Evolutionary conservation across 1,140 invertebrate species (phyloP).

Genomic region (Camponotus pennsylvanicus): DNA sequence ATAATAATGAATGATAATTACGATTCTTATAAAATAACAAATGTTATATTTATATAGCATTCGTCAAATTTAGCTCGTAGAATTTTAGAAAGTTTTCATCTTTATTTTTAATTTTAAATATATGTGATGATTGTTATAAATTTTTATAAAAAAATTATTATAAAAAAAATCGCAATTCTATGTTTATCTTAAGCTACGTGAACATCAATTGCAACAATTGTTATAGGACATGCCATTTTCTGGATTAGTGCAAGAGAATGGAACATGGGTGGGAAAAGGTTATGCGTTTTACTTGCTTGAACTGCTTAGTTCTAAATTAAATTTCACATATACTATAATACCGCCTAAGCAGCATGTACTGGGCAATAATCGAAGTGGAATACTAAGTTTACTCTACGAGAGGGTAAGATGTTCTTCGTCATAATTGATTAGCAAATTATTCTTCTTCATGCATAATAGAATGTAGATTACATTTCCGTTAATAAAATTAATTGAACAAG

Average conservation of each 20-base stretch:
- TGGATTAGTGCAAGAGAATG: constrained; percentile 85
- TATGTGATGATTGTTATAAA: background rate
- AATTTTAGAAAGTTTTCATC: constrained; percentile 6
- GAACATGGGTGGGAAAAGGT: constrained; percentile 87
- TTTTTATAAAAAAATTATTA: background rate
- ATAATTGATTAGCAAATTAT: background rate
- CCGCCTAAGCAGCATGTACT: constrained; percentile 87
- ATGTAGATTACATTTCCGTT: background rate
- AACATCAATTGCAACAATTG: constrained; percentile 13
- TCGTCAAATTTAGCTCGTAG: background rate
- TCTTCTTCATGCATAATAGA: background rate
- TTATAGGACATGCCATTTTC: constrained; percentile 82
- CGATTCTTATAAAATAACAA: background rate
- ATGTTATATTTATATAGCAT: background rate
- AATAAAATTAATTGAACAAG: background rate
- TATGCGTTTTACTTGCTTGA: constrained; percentile 91
- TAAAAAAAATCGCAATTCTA: background rate
- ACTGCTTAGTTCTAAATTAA: constrained; percentile 89
- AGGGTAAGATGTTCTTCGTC: constrained; percentile 84
- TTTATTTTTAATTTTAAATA: background rate
- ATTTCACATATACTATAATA: constrained; percentile 91
- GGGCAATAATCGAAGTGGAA: constrained; percentile 87
- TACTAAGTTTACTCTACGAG: constrained; percentile 87
- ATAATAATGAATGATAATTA: background rate
- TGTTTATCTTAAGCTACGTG: background rate